Percentiles rank a stretch among this genome's conserved stretches.
Conservation (phyloP, 2,888 invertebrate genomes). For the Cremastinae sp. region DNA sequence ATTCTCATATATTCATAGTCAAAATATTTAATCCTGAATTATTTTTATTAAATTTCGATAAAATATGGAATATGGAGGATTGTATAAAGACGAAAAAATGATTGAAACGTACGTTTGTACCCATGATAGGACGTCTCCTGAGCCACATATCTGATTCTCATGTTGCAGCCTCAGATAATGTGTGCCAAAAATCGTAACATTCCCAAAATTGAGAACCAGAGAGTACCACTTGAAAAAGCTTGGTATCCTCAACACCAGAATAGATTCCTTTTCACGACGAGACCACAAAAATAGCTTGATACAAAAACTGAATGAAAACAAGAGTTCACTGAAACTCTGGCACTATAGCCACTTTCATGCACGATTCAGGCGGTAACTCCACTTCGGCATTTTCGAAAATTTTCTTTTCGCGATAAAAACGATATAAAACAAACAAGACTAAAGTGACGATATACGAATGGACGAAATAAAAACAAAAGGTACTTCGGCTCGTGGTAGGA, state of each 20-base stretch:
- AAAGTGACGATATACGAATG: background rate
- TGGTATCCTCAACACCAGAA: background rate
- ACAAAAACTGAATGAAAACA: background rate
- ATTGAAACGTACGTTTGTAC: conserved; percentile 69
- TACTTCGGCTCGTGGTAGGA: too few relatives aligned
- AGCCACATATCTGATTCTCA: conserved; percentile 75
- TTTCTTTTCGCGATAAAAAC: background rate
- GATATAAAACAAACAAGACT: background rate
- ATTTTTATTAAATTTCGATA: too few relatives aligned
- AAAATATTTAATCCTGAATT: too few relatives aligned
- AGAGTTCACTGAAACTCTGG: background rate
- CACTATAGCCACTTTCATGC: background rate
- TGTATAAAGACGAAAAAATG: background rate
- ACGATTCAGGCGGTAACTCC: background rate
- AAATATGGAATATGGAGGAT: too few relatives aligned
- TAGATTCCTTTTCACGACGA: background rate
- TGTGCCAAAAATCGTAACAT: too few relatives aligned
- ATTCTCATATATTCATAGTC: background rate
- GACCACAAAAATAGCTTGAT: too few relatives aligned
- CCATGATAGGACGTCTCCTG: conserved; percentile 70
- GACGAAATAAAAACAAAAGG: background rate
- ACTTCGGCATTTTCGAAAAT: conserved; percentile 1
- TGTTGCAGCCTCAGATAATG: conserved; percentile 59
- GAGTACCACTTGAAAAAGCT: background rate
- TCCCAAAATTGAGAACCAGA: background rate